Evolutionary conservation across 1,140 invertebrate species (phyloP).

Genomic region (Aethina tumida): DNA sequence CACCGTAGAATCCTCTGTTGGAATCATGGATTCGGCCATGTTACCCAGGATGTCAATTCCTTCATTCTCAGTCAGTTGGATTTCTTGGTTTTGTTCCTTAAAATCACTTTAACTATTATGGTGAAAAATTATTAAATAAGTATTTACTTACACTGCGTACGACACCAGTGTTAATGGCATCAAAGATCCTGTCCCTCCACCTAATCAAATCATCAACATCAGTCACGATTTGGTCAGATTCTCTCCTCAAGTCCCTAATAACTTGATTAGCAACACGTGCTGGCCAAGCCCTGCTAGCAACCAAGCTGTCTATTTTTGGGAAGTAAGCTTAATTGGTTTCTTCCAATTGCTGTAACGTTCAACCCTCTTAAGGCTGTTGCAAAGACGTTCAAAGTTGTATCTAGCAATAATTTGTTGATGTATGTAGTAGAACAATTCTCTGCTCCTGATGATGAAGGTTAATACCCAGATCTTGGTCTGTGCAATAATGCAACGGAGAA

Average conservation of each 20-base stretch:
- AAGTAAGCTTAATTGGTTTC: constrained; percentile 59
- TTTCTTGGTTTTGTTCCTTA: constrained; percentile 29
- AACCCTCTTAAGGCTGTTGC: constrained; percentile 48
- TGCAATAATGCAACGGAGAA: constrained; percentile 35
- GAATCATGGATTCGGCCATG: constrained; percentile 61
- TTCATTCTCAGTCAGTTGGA: constrained; percentile 25
- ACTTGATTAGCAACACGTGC: constrained; percentile 46
- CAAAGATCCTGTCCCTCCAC: constrained; percentile 64
- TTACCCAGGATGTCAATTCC: constrained; percentile 76
- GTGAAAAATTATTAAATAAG: too few species aligned
- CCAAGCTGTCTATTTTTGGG: constrained; percentile 57
- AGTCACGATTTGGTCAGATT: constrained; percentile 50
- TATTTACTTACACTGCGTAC: constrained; percentile 46
- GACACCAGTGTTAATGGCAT: constrained; percentile 59
- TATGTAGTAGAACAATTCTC: constrained; percentile 72
- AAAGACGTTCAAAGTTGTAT: constrained; percentile 61
- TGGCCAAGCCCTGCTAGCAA: constrained; percentile 54
- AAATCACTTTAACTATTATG: too few species aligned
- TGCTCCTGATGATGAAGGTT: too few species aligned
- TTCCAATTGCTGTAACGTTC: constrained; percentile 48
- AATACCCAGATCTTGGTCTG: too few species aligned
- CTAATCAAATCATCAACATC: constrained; percentile 59
- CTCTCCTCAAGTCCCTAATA: constrained; percentile 54
- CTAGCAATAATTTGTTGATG: constrained; percentile 61
- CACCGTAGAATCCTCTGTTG: constrained; percentile 65